These are phyloP conservation scores for Diadromus collaris DNA, from an alignment of 2,888 invertebrate species.

Conservation along the genomic window DNA sequence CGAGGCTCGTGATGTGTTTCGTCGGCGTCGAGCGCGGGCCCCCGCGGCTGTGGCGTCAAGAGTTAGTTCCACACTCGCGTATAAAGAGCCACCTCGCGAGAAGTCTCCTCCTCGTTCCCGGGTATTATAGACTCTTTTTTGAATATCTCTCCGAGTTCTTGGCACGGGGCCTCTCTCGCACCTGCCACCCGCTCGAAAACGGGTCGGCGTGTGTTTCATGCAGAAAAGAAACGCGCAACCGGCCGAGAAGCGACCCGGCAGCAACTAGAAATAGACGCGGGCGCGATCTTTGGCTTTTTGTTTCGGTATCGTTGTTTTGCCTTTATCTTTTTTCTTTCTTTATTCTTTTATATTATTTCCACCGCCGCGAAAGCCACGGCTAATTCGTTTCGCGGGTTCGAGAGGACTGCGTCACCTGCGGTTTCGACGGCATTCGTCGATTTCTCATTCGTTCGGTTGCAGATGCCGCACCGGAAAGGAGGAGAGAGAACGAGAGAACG, in stretches of 20 bases:
- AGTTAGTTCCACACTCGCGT: slow-evolving; percentile 23
- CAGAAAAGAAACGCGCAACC: slow-evolving; percentile 55
- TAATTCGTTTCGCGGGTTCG: slow-evolving; percentile 73
- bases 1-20: slow-evolving; percentile 27
- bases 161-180: slow-evolving; percentile 60
- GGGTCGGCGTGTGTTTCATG: slow-evolving; percentile 41
- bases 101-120: slow-evolving; percentile 19
- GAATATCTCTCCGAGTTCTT: slow-evolving; percentile 62
- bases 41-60: slow-evolving; percentile 37
- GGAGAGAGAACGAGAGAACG: slow-evolving; percentile 32
- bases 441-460: slow-evolving; percentile 34
- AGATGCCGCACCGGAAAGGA: slow-evolving; percentile 43
- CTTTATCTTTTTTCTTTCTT: slow-evolving; percentile 57
- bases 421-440: slow-evolving; percentile 60
- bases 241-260: slow-evolving; percentile 55
- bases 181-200: slow-evolving; percentile 67
- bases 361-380: slow-evolving; percentile 54
- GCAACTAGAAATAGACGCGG: slow-evolving; percentile 72
- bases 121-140: slow-evolving; percentile 61
- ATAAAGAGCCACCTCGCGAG: slow-evolving; percentile 7
- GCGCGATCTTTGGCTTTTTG: slow-evolving; percentile 26
- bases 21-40: slow-evolving; percentile 26
- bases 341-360: slow-evolving; percentile 55
- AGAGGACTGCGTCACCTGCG: slow-evolving; percentile 69
- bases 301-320: slow-evolving; percentile 7